Conservation (phyloP, 2,113 vertebrate species). For the Romanogobio albipinnatus region DNA sequence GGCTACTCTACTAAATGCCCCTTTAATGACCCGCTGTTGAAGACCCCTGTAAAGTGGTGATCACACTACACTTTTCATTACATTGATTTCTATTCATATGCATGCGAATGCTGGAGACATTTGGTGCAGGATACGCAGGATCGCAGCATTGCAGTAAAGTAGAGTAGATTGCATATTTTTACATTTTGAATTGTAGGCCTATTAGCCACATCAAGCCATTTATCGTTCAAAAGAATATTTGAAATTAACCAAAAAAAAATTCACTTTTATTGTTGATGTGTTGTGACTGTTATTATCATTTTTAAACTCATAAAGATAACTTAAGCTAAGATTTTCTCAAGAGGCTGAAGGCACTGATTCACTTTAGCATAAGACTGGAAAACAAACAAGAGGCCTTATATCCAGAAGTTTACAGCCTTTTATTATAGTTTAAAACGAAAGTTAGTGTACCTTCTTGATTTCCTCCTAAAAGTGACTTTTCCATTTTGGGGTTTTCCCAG, state of each 20-base stretch:
- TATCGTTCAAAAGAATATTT: too few relatives aligned
- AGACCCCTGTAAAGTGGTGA: too few relatives aligned
- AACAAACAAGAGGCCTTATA: background rate
- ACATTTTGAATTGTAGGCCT: too few relatives aligned
- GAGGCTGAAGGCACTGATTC: background rate
- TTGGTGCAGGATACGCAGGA: too few relatives aligned
- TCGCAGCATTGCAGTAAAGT: too few relatives aligned
- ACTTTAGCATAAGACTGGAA: background rate
- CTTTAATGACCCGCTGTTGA: background rate
- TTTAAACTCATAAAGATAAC: background rate
- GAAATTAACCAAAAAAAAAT: too few relatives aligned
- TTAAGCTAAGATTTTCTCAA: background rate
- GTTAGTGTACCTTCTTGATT: background rate
- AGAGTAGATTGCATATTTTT: too few relatives aligned
- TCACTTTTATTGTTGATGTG: too few relatives aligned
- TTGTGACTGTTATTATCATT: background rate
- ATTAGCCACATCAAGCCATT: too few relatives aligned
- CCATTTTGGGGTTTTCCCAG: constrained; percentile 44
- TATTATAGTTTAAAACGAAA: background rate
- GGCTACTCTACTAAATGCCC: background rate
- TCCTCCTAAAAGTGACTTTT: background rate
- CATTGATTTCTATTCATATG: too few relatives aligned
- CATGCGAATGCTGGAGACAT: too few relatives aligned
- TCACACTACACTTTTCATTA: too few relatives aligned
- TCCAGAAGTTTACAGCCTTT: background rate